Percentiles rank a stretch among this genome's conserved stretches.
These are phyloP conservation scores for Trichoplusia ni DNA, from an alignment of 1,140 invertebrate genomes.

Conservation along the genomic window DNA sequence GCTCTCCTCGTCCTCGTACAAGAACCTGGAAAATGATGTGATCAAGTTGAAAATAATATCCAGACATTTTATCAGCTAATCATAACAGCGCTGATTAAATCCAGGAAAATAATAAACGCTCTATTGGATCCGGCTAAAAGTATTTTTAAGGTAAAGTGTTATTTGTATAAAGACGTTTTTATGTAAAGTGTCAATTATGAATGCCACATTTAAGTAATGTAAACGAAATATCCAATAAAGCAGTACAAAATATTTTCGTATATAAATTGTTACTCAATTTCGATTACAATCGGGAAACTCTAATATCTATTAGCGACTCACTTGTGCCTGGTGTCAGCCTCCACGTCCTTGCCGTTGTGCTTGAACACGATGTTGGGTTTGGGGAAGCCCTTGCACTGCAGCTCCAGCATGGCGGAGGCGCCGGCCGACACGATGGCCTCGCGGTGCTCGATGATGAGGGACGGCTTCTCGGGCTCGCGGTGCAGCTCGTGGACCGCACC, in stretches of 20 bases:
- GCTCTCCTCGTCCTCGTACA: constrained; percentile 96
- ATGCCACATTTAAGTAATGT: no score
- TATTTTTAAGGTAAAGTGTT: no score
- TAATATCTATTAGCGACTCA: constrained; percentile 59
- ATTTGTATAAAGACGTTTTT: no score
- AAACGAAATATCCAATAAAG: no score
- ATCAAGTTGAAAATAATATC: no score
- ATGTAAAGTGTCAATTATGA: no score
- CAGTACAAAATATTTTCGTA: no score
- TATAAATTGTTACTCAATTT: neutral
- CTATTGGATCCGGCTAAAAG: no score
- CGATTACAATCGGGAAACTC: no score
- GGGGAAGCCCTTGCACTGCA: constrained; percentile 96
- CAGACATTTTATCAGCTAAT: no score
- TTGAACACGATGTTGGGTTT: constrained; percentile 95
- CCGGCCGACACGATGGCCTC: constrained; percentile 90
- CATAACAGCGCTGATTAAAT: no score
- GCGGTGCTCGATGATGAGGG: constrained; percentile 87
- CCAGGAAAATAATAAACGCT: no score
- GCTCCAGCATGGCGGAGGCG: constrained; percentile 97
- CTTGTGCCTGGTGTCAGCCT: constrained; percentile 91
- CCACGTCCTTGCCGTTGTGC: constrained; percentile 91
- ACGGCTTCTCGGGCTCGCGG: constrained; percentile 91
- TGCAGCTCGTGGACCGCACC: constrained; percentile 90
- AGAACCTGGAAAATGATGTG: constrained; percentile 79